Evolutionary conservation across 2,113 vertebrate species (phyloP), one percentile per base, ranked within the genome.

Genomic region (Zootoca vivipara): DNA sequence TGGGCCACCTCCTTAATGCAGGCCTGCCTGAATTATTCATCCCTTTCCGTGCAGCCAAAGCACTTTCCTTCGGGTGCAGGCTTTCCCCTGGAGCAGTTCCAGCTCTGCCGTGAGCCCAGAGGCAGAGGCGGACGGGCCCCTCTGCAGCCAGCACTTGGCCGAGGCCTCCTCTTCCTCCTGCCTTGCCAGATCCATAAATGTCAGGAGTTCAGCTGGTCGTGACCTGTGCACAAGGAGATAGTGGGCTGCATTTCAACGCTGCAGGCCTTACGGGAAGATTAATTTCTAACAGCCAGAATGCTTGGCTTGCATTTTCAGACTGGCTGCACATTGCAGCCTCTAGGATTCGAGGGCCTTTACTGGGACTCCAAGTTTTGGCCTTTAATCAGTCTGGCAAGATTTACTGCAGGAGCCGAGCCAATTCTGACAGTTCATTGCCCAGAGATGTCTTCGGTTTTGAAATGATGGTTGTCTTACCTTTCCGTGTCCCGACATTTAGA

Each of bases 381-480:
- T 0, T 33, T 79, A 86, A 64, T 80, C 85, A 80, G 33, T 42
- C 35, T 5, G 1, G 70, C 5, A 40, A 38, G 70, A 78, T 87
- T 64, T 84, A 85, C 22, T 78, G 81, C 73, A 86, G 0, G 22
- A 67, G 1, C 0, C 0, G 83, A 91, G 84, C 46, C 18, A 81
- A 62, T 0, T 1, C 6, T 20, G 18, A 62, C 58, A 62, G 58
- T 5, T 20, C 18, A 62, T 20, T 62, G 58, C 26, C 67, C 69
- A 30, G 69, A 70, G 69, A 30, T 52, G 46, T 52, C 46, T 52
- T 52, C 9, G 10, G 46, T 12, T 52, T 52, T 52, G 46, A 52
- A 52, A 52, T 52, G 12, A 52, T 52, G 46, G 0, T 33, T 7
- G 0, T 0, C n/a, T 67, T n/a, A 10, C 26, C 87, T n/a, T 62